These are phyloP conservation scores for Balaeniceps rex DNA, from an alignment of 2,113 vertebrate genomes.

Conservation along the genomic window DNA sequence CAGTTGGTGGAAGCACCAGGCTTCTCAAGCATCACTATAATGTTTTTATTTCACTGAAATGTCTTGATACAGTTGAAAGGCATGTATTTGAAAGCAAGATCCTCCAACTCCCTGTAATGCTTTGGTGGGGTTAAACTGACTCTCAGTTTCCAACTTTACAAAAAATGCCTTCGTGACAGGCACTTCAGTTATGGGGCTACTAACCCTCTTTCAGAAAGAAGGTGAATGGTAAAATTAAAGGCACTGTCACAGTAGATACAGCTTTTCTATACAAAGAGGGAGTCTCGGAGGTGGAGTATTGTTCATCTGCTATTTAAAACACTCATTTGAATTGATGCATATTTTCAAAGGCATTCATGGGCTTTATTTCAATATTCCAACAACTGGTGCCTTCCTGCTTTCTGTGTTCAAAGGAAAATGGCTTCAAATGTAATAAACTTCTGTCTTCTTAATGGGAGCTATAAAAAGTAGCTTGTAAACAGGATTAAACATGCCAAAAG, in stretches of 20 bases:
- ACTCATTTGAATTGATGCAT: not conserved
- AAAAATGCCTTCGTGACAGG: not conserved
- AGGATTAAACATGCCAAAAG: not conserved
- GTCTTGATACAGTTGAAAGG: not conserved
- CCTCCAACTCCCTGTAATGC: not conserved
- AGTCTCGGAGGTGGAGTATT: not conserved
- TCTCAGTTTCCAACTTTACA: not conserved
- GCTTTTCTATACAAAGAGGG: not conserved
- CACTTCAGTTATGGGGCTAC: not conserved
- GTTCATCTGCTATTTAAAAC: not conserved
- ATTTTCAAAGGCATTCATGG: not conserved
- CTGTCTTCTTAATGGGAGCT: not conserved
- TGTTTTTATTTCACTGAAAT: not conserved
- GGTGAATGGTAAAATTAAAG: not conserved
- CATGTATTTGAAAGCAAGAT: not conserved
- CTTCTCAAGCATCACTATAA: not conserved
- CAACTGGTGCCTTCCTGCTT: not conserved
- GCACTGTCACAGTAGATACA: not conserved
- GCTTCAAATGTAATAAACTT: not conserved
- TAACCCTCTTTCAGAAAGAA: not conserved
- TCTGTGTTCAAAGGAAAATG: not conserved
- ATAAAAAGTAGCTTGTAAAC: not conserved
- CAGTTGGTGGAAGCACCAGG: not conserved
- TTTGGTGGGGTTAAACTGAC: not conserved
- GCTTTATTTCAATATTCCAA: not conserved